phyloP scores from a whole-genome alignment of 1,140 invertebrate species.

The Drosophila ananassae region DNA sequence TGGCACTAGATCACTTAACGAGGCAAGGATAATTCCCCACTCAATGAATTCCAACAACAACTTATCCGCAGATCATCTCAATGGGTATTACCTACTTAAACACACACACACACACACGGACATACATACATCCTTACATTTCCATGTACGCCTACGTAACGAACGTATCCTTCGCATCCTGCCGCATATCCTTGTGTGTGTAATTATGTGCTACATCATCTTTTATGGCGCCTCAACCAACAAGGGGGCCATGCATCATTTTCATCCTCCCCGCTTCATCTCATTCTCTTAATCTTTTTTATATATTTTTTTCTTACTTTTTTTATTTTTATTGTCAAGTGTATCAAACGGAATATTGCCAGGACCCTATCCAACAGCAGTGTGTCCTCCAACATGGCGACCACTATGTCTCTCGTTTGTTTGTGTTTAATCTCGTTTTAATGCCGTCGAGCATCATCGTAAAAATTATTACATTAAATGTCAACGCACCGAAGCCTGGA shows the following conservation, averaged over 20 bases:
- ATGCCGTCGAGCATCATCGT: constrained; percentile 80
- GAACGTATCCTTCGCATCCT: neutral
- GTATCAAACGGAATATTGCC: constrained; percentile 68
- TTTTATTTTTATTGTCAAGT: constrained; percentile 68
- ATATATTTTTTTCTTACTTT: constrained; percentile 43
- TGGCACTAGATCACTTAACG: constrained; percentile 46
- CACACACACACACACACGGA: constrained; percentile 5
- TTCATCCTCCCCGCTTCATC: constrained; percentile 14
- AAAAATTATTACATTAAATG: constrained; percentile 82
- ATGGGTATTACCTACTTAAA: constrained; percentile 50
- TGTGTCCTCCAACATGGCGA: constrained; percentile 11
- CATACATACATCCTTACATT: no score
- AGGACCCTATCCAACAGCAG: neutral
- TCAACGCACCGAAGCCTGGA: constrained; percentile 60
- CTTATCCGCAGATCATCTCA: constrained; percentile 55
- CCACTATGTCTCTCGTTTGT: constrained; percentile 64
- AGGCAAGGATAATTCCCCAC: constrained; percentile 45
- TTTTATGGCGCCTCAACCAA: constrained; percentile 59
- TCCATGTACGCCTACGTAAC: no score
- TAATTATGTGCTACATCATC: constrained; percentile 81
- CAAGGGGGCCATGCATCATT: constrained; percentile 57
- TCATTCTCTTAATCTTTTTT: constrained; percentile 45
- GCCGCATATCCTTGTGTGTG: constrained; percentile 20
- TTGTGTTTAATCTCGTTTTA: constrained; percentile 81
- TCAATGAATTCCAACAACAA: constrained; percentile 38